These are phyloP conservation scores for Hydractinia echinata DNA, from an alignment of 30 jellyfish, hydroid and myxozoan species.

Conservation along the genomic window DNA sequence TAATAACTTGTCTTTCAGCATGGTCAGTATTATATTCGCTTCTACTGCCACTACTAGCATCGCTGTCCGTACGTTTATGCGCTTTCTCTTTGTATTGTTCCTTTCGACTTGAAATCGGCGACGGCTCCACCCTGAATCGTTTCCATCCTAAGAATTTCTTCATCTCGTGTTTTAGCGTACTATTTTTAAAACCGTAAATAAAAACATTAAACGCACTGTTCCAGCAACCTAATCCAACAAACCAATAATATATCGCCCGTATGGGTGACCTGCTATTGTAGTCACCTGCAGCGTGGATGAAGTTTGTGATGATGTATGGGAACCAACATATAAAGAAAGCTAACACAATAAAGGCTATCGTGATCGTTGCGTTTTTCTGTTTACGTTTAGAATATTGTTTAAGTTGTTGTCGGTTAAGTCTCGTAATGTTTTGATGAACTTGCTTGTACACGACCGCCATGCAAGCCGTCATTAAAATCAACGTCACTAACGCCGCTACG, in stretches of 20 bases:
- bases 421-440: conserved; percentile 7
- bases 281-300: conserved; percentile 19
- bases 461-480: conserved; percentile 11
- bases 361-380: conserved; percentile 66
- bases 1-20: no score
- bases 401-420: neutral
- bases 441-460: conserved; percentile 4
- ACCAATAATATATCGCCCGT: conserved; percentile 17
- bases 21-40: neutral
- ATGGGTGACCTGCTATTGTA: neutral
- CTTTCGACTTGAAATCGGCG: no score
- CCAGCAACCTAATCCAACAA: conserved; percentile 19
- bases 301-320: conserved; percentile 59
- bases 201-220: conserved; percentile 18
- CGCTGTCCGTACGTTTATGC: neutral
- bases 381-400: neutral
- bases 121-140: neutral
- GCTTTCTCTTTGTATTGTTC: no score
- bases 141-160: neutral
- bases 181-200: conserved; percentile 13
- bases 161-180: conserved; percentile 10
- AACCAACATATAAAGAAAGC: conserved; percentile 83
- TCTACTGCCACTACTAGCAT: neutral
- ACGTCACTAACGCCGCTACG: conserved; percentile 10
- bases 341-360: conserved; percentile 65